Conservation (phyloP, 2,888 invertebrate species). For the Argyresthia albistria region DNA sequence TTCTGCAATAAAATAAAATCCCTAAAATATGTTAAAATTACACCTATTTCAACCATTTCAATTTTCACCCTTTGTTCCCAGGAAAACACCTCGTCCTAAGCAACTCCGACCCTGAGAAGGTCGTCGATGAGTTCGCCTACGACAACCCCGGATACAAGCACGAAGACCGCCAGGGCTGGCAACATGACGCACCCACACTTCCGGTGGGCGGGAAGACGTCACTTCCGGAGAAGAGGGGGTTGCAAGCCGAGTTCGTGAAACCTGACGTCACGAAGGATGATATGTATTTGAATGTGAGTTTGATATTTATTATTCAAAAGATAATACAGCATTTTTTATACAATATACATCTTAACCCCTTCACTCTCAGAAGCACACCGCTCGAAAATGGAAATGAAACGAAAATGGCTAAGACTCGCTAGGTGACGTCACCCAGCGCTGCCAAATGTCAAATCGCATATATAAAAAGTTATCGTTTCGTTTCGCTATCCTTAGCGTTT, state of each 20-base stretch:
- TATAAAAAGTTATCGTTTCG: no score
- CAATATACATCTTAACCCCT: no score
- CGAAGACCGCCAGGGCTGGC: slow-evolving; percentile 53
- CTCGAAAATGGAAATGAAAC: no score
- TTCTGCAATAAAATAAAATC: no score
- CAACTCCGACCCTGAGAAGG: slow-evolving; percentile 79
- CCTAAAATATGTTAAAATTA: no score
- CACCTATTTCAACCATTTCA: neutral
- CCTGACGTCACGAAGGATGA: slow-evolving; percentile 59
- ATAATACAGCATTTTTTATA: no score
- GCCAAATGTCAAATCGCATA: no score
- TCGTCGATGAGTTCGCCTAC: slow-evolving; percentile 84
- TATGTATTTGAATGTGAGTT: slow-evolving; percentile 45
- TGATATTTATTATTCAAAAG: neutral
- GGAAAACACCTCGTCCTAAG: slow-evolving; percentile 81
- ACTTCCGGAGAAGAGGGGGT: slow-evolving; percentile 27
- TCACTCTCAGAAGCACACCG: no score
- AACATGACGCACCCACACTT: slow-evolving; percentile 57
- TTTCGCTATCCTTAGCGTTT: no score
- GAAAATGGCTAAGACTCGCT: no score
- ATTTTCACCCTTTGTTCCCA: slow-evolving; percentile 31
- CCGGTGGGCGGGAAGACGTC: slow-evolving; percentile 34
- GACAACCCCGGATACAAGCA: slow-evolving; percentile 85
- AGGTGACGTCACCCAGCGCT: no score
- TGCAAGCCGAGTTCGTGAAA: slow-evolving; percentile 56